A percentile compares a stretch with the other conserved stretches of the same genome.
Conservation (phyloP, 2,888 invertebrate genomes). For the Rapana venosa region DNA sequence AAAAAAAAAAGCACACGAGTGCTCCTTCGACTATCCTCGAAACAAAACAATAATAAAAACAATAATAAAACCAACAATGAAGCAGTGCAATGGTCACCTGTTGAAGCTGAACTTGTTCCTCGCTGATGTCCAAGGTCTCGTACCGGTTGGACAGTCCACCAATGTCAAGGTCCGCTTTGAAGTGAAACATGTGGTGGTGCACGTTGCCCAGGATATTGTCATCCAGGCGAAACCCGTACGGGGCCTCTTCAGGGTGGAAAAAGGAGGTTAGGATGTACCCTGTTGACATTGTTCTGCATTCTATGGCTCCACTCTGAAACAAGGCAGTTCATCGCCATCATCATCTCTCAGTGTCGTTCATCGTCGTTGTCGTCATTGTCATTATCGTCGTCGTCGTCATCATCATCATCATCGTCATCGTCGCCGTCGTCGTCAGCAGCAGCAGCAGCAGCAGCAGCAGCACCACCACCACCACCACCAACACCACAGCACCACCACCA, state of each 20-base stretch:
- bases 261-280: conserved; percentile 68
- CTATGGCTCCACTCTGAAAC: conserved; percentile 25
- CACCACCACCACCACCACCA: too few relatives aligned
- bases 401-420: too few relatives aligned
- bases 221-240: conserved; percentile 61
- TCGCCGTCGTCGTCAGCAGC: too few relatives aligned
- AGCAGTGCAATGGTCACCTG: conserved; percentile 13
- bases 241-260: conserved; percentile 24
- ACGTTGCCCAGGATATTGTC: conserved; percentile 62
- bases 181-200: conserved; percentile 70
- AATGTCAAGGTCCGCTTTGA: conserved; percentile 67
- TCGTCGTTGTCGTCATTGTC: too few relatives aligned
- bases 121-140: conserved; percentile 64
- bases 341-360: too few relatives aligned
- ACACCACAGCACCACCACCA: too few relatives aligned
- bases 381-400: too few relatives aligned
- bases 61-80: conserved; percentile 54
- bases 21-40: too few relatives aligned
- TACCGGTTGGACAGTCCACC: conserved; percentile 66
- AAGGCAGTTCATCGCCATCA: too few relatives aligned
- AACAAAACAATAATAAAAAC: too few relatives aligned
- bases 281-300: conserved; percentile 51
- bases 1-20: too few relatives aligned
- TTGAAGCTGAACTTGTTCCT: conserved; percentile 47
- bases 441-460: too few relatives aligned